phyloP scores from a whole-genome alignment of 1,140 invertebrate species.

The Tachypleus tridentatus region DNA sequence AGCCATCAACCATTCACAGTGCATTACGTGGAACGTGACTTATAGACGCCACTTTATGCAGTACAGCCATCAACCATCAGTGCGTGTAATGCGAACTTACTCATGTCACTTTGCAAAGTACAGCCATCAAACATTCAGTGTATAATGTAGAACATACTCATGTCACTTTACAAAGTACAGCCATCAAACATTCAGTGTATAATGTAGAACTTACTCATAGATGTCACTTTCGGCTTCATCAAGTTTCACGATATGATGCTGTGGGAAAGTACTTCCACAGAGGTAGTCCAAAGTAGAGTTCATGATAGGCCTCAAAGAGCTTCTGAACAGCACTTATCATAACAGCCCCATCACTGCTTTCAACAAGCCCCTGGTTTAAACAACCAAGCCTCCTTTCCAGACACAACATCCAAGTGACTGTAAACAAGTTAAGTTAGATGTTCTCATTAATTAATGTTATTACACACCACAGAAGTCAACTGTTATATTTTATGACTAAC shows the following conservation, averaged over 20 bases:
- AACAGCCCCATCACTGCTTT: conserved; percentile 61
- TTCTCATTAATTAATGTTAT: conserved; percentile 8
- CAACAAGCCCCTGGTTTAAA: conserved; percentile 49
- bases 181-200: too few relatives aligned
- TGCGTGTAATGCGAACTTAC: too few relatives aligned
- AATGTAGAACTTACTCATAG: conserved; percentile 36
- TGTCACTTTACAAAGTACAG: too few relatives aligned
- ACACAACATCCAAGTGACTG: conserved; percentile 72
- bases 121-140: too few relatives aligned
- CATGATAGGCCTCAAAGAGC: conserved; percentile 64
- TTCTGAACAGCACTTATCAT: conserved; percentile 79
- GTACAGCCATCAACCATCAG: too few relatives aligned
- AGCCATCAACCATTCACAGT: too few relatives aligned
- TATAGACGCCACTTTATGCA: too few relatives aligned
- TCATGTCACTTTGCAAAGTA: too few relatives aligned
- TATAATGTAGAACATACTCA: too few relatives aligned
- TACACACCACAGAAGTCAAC: too few relatives aligned
- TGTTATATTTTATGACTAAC: too few relatives aligned
- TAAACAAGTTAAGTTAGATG: conserved; percentile 12
- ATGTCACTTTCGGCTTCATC: conserved; percentile 62
- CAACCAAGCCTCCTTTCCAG: conserved; percentile 70
- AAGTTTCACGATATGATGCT: conserved; percentile 62
- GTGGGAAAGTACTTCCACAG: conserved; percentile 74
- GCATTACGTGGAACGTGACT: too few relatives aligned
- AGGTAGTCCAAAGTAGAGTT: conserved; percentile 66